Percentiles rank a stretch among this genome's conserved stretches.
Evolutionary conservation across 2,888 invertebrate species (phyloP).

Genomic region (Pyralis farinalis): DNA sequence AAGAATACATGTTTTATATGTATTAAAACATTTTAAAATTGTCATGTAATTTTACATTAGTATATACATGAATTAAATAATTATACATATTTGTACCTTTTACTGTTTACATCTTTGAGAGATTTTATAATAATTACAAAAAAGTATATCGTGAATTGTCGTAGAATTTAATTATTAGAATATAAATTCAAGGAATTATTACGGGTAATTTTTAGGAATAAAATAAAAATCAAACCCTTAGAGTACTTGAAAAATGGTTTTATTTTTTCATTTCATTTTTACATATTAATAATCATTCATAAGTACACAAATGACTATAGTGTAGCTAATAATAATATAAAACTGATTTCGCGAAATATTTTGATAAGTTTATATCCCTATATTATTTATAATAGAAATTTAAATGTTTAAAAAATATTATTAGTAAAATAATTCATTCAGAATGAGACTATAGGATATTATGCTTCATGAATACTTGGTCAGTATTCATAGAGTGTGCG

Average conservation of each 20-base stretch:
- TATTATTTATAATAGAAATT: constrained; percentile 1
- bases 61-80: background rate
- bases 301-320: constrained; percentile 40
- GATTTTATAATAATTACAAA: background rate
- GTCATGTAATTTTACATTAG: background rate
- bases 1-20: constrained; percentile 3
- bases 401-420: too few relatives aligned
- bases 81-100: constrained; percentile 1
- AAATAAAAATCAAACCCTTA: constrained; percentile 8
- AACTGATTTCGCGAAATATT: constrained; percentile 25
- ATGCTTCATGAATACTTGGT: too few relatives aligned
- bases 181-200: constrained; percentile 2
- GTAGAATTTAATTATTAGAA: background rate
- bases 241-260: constrained; percentile 43
- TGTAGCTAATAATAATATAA: constrained; percentile 37
- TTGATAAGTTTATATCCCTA: constrained; percentile 19
- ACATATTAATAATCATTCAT: constrained; percentile 39
- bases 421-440: too few relatives aligned
- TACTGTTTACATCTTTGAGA: constrained; percentile 1
- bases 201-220: constrained; percentile 7
- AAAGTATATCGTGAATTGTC: background rate
- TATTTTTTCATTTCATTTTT: constrained; percentile 37
- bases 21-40: constrained; percentile 3
- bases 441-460: too few relatives aligned
- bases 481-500: too few relatives aligned